Conservation (phyloP, 2,113 vertebrate species). For the Amazona vittata region DNA sequence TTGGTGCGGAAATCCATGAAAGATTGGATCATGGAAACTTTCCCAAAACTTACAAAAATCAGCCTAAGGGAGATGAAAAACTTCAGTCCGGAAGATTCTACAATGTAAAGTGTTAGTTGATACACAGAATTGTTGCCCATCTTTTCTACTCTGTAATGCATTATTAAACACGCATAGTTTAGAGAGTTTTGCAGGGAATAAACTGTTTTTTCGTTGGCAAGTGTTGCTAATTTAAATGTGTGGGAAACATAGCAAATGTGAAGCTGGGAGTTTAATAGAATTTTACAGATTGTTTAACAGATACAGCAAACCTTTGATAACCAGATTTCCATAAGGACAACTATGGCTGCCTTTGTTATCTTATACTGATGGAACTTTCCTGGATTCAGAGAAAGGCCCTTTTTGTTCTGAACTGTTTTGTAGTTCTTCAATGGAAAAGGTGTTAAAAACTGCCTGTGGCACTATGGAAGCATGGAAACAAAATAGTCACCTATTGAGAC, state of each 20-base stretch:
- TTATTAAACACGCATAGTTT: background rate
- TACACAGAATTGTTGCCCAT: background rate
- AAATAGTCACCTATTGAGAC: background rate
- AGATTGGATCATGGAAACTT: background rate
- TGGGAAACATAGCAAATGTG: background rate
- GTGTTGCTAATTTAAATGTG: background rate
- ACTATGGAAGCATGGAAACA: constrained; percentile 38
- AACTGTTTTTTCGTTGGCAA: background rate
- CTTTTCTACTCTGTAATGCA: background rate
- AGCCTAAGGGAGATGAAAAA: background rate
- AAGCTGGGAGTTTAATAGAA: background rate
- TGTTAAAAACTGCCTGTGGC: background rate
- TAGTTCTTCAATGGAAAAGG: constrained; percentile 24
- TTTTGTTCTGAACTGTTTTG: background rate
- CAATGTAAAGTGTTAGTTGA: background rate
- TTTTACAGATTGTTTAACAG: background rate
- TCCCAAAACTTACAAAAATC: background rate
- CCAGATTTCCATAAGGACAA: background rate
- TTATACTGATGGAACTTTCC: background rate
- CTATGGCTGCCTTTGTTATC: background rate
- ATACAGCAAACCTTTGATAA: background rate
- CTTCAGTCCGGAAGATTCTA: background rate
- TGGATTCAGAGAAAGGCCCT: background rate
- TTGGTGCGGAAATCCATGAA: background rate
- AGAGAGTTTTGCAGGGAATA: background rate